Evolutionary conservation across 2,797 vertebrate species (phyloP), one percentile per base, ranked within the genome.

Genomic region (Erethizon dorsatum): DNA sequence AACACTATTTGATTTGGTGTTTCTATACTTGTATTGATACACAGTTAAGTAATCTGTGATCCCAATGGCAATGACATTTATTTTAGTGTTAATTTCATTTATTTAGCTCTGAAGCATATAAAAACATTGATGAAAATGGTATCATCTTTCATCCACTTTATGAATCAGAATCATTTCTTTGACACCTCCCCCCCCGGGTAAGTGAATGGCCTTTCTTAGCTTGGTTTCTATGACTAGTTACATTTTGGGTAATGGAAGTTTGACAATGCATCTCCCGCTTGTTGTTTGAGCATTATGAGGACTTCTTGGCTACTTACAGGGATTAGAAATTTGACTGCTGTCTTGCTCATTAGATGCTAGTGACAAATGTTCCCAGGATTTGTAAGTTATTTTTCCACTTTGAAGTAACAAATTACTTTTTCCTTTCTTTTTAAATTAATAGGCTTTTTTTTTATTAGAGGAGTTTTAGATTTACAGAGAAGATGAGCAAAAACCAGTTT

Each of bases 221-320:
- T 97, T 96, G 92, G 96, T 97, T 98, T 98, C 95, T 98, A 96
- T 97, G 97, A 96, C 63, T 96, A 69, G 89, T 97, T 98, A 84
- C 87, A 96, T 98, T 95, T 69, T 90, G 67, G 24, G 86, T 83
- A 95, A 97, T 94, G 96, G 97, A 97, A 97, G 94, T 94, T 94
- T 77, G 90, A 79, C 33, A 92, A 33, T 94, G 93, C 98, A 96
- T 95, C 94, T 96, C 61, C 37, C 80, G 83, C 75, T 41, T 41
- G 37, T 20, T 75, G 41, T 47, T 26, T 45, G 37, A 26, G 22
- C 1, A 45, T 96, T 97, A 86, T 90, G 61, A 91, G 79, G 52
- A 78, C 91, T 95, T 93, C 61, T 91, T 88, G 61, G 7, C 22
- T 14, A 56, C 24, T 78, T 95, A 18, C 8, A 57, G 47, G 88